Evolutionary conservation across 2,888 invertebrate species (phyloP), one percentile per base, ranked within the genome.

Genomic region (Argynnis bischoffii): DNA sequence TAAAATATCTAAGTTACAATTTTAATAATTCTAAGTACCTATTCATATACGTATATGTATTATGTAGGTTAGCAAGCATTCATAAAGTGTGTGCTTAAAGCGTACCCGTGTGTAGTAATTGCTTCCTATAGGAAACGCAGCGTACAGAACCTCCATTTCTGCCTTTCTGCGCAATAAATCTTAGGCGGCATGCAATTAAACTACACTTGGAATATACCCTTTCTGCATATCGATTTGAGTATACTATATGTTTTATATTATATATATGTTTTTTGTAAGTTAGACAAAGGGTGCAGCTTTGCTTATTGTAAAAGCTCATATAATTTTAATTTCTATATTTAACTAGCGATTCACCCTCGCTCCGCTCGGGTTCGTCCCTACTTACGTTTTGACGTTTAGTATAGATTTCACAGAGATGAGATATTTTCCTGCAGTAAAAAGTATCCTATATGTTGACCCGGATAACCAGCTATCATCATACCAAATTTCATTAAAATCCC

Each of bases 111-210:
- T 70, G 70, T 72, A 73, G 75, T 79, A 79, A 79, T 79, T 79
- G 76, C 78, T 78, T 79, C 87, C 88, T 79, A 82, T 79, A 79
- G 82, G 81, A 85, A 69, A 81, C 79, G 76, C 79, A 80, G 79
- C 81, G 83, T 82, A 84, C 85, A 83, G 83, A 85, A 84, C 70
- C 70, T 67, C 48, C 26, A 59, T 59, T 48, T 59, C 71, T 70
- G 66, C 64, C 66, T 65, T 83, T 83, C 79, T 76, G 77, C 76
- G 70, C 71, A 71, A 72, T 72, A 72, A 73, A 75, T 72, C 69
- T 63, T 53, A 66, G 71, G 59, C 56, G 68, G 72, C 71, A 74
- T 72, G 72, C 72, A 74, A 74, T 72, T 74, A 74, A 72, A 74
- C 69, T 65, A 50, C 67, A 69, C 64, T 63, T 57, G 59, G 51